Base-by-base conservation (phyloP, 2,113 vertebrate genomes). In the Heterotis niloticus region DNA sequence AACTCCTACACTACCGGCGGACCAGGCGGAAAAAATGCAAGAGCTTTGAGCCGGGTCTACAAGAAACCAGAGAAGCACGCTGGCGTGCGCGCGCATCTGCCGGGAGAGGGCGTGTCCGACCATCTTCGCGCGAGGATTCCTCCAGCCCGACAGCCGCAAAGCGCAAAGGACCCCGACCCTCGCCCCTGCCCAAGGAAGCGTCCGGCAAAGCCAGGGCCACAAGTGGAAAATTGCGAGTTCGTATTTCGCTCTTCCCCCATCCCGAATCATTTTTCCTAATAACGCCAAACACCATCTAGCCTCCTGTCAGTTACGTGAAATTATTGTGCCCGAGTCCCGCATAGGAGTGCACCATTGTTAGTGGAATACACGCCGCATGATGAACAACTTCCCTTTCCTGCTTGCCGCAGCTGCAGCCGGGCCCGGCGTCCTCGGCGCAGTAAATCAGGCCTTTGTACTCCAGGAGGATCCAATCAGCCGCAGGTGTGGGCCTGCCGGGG, bases 371-470 rank as follows among this genome's bases (percentile, higher is more conserved):
- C 91, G 87, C 90, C 84, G 91, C 90, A 93, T 97, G 96, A 97
- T 96, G 95, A 95, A 97, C 96, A 95, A 95, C 96, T 98, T 97
- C 96, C 96, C 92, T 93, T 97, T 96, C 96, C 96, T 96, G 94
- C 94, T 89, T 88, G 88, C 93, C 90, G 93, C 96, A 97, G 96
- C 96, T 97, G 96, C 91, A 94, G 89, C 89, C 83, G 91, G 92
- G 85, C 88, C 89, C 91, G 90, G 92, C 92, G 89, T 95, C 94
- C 93, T 92, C 87, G 82, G 85, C 88, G 94, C 92, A 91, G 93
- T 97, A 95, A 98, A 96, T 98, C 95, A 96, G 91, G 87, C 86
- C 94, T 96, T 97, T 98, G 94, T 96, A 92, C 94, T 96, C 94
- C 92, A 92, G 94, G 94, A 96, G 94, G 92, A 96, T 94, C 94